A percentile compares a stretch with the other conserved stretches of the same genome.
Evolutionary conservation across 2,797 vertebrate genomes (phyloP).

Genomic region (Pantherophis alleghaniensis): DNA sequence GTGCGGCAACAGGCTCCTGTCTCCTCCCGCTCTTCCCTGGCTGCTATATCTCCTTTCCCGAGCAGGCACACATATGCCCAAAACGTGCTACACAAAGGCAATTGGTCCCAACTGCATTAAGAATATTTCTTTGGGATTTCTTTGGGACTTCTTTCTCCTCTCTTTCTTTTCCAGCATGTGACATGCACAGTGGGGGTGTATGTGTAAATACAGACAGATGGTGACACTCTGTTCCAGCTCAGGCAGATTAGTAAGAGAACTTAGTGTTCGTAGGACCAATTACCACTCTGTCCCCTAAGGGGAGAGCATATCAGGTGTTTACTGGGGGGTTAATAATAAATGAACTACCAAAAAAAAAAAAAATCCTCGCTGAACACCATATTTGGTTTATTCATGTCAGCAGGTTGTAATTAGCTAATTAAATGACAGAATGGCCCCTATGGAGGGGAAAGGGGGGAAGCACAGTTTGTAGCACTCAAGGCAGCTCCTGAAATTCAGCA

Average conservation of each 20-base stretch:
- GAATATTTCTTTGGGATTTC: conserved; percentile 51
- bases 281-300: conserved; percentile 72
- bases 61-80: conserved; percentile 40
- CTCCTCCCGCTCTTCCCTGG: conserved; percentile 26
- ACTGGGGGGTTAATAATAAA: conserved; percentile 71
- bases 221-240: conserved; percentile 68
- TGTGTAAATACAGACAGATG: conserved; percentile 74
- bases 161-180: conserved; percentile 53
- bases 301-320: conserved; percentile 74
- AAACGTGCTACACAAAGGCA: conserved; percentile 36
- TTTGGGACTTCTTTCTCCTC: conserved; percentile 33
- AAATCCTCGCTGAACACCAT: conserved; percentile 61
- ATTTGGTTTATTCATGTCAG: conserved; percentile 71
- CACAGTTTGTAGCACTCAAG: conserved; percentile 51
- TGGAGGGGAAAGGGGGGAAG: conserved; percentile 32
- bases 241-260: conserved; percentile 70
- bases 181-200: conserved; percentile 52
- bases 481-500: conserved; percentile 61
- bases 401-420: conserved; percentile 78
- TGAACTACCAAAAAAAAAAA: conserved; percentile 59
- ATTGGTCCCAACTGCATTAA: conserved; percentile 40
- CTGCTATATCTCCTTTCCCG: neutral
- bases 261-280: conserved; percentile 74
- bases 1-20: conserved; percentile 35
- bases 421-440: conserved; percentile 70